These are phyloP conservation scores for Therioaphis trifolii DNA, from an alignment of 2,888 invertebrate genomes.

Conservation along the genomic window DNA sequence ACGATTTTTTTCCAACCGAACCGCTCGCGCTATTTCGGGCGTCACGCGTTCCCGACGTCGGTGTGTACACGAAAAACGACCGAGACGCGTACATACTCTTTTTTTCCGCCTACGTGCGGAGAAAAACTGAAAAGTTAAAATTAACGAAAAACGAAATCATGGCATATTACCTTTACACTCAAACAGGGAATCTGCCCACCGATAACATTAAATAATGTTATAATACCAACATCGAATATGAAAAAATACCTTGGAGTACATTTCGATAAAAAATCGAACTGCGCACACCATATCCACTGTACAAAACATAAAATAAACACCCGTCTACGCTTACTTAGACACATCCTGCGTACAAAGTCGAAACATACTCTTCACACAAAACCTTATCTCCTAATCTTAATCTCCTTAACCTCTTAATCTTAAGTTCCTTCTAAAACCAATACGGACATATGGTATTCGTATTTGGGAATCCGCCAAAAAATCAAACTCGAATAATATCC, in stretches of 20 bases:
- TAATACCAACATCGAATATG: neutral
- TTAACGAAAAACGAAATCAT: too few species aligned
- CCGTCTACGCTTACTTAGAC: too few species aligned
- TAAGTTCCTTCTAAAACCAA: neutral
- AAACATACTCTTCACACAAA: neutral
- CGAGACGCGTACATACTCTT: too few species aligned
- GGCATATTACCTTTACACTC: neutral
- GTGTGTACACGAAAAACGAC: too few species aligned
- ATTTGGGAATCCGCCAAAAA: too few species aligned
- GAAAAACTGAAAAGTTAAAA: slow-evolving; percentile 7
- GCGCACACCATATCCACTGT: too few species aligned
- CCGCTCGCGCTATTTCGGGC: too few species aligned
- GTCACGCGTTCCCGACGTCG: too few species aligned
- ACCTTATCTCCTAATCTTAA: too few species aligned
- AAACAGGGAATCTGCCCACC: neutral
- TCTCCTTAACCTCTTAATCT: too few species aligned
- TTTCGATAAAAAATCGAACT: neutral
- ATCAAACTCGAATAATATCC: too few species aligned
- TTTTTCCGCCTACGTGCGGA: neutral
- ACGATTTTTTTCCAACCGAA: too few species aligned
- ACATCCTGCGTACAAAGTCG: neutral
- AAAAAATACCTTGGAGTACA: neutral
- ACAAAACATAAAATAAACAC: neutral
- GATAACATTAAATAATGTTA: neutral
- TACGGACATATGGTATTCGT: neutral